Evolutionary conservation across 2,113 vertebrate species (phyloP).

Genomic region (Peromyscus polionotus): DNA sequence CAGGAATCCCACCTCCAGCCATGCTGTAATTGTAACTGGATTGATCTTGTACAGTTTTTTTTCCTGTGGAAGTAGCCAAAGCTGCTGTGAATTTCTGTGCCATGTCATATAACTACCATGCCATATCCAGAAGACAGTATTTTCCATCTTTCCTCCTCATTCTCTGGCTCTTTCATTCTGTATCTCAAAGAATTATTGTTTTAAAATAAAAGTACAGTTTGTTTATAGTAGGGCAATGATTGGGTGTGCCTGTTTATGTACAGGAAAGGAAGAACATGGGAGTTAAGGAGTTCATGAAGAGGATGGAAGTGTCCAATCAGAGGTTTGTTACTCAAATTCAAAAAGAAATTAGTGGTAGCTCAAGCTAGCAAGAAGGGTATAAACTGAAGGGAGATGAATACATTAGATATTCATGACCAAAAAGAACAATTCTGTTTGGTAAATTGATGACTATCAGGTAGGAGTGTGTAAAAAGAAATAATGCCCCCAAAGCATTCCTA

Average conservation of each 20-base stretch:
- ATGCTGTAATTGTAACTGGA: neutral
- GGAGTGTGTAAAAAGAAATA: neutral
- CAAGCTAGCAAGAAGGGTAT: neutral
- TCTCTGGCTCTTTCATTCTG: neutral
- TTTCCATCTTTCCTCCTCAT: neutral
- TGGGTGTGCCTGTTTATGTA: neutral
- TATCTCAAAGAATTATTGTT: neutral
- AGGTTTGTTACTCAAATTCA: neutral
- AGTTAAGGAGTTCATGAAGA: neutral
- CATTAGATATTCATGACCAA: neutral
- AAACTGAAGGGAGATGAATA: neutral
- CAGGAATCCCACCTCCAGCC: too few relatives aligned
- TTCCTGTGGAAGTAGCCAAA: neutral
- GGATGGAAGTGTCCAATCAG: neutral
- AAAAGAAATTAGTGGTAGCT: neutral
- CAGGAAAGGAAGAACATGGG: neutral
- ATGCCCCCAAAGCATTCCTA: neutral
- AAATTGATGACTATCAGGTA: neutral
- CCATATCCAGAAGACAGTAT: neutral
- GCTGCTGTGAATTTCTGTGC: neutral
- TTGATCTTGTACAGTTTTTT: neutral
- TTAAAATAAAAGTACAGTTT: conserved; percentile 10
- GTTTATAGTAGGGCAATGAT: neutral
- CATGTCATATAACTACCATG: neutral
- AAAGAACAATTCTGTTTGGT: neutral